These are phyloP conservation scores for Smithornis capensis DNA, from an alignment of 2,113 vertebrate species.

Conservation along the genomic window DNA sequence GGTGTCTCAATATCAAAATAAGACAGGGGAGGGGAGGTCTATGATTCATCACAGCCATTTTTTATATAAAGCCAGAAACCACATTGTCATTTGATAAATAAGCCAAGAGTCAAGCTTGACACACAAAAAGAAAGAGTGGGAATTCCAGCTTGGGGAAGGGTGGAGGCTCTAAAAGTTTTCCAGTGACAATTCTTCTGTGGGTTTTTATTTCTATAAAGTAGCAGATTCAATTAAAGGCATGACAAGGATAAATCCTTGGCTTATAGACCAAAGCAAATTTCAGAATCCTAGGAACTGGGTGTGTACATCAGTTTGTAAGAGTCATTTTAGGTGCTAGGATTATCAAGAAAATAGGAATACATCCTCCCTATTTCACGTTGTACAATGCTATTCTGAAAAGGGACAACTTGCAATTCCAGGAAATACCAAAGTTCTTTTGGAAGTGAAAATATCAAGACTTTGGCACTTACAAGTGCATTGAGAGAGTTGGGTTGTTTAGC, in stretches of 20 bases:
- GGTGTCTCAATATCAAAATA: neutral
- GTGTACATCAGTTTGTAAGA: neutral
- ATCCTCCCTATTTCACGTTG: neutral
- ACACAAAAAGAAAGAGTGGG: neutral
- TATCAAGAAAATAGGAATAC: neutral
- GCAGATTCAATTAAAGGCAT: neutral
- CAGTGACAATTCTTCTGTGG: neutral
- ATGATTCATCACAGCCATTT: neutral
- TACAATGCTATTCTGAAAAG: neutral
- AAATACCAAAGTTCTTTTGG: constrained; percentile 5
- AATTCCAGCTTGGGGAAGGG: constrained; percentile 18
- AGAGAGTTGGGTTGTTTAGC: neutral
- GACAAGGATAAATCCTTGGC: neutral
- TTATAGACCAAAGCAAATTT: neutral
- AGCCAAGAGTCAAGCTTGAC: neutral
- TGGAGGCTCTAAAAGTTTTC: constrained; percentile 15
- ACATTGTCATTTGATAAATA: neutral
- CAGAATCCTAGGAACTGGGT: neutral
- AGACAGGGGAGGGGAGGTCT: neutral
- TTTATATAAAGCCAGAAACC: constrained; percentile 11
- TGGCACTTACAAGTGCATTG: neutral
- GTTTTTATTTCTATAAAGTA: constrained; percentile 1
- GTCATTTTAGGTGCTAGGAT: neutral
- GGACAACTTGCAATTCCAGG: neutral
- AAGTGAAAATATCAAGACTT: neutral